A percentile compares a stretch with the other conserved stretches of the same genome.
Evolutionary conservation across 2,888 invertebrate genomes (phyloP).

Genomic region (Lasioglossum vierecki): DNA sequence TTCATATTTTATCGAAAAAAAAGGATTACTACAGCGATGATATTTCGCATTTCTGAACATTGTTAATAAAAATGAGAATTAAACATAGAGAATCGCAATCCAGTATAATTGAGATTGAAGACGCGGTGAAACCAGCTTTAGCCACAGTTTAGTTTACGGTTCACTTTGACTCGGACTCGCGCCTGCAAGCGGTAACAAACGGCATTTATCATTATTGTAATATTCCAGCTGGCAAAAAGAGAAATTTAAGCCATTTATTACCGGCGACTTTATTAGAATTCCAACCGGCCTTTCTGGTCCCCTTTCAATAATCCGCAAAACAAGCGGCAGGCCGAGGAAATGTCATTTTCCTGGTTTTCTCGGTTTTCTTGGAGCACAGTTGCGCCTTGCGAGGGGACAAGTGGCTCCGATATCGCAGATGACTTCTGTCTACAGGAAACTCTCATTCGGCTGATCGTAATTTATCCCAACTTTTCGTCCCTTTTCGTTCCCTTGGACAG

Average conservation of each 20-base stretch:
- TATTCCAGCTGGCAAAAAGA: background rate
- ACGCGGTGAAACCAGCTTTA: background rate
- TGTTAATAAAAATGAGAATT: background rate
- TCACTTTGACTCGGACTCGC: background rate
- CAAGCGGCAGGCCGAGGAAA: background rate
- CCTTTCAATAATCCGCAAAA: conserved; percentile 5
- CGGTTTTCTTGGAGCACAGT: background rate
- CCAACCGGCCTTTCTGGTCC: background rate
- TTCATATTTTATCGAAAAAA: too few relatives aligned
- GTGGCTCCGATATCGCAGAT: conserved; percentile 45
- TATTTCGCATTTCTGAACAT: background rate
- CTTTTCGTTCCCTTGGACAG: conserved; percentile 56
- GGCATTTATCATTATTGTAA: background rate
- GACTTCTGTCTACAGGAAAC: conserved; percentile 47
- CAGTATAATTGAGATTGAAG: background rate
- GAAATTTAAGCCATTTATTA: background rate
- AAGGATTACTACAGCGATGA: too few relatives aligned
- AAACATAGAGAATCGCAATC: background rate
- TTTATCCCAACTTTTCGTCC: conserved; percentile 68
- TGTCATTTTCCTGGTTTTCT: background rate
- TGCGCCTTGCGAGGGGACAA: background rate
- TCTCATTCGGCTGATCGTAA: conserved; percentile 62
- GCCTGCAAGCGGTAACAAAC: background rate
- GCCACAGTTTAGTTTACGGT: background rate
- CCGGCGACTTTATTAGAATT: background rate